A percentile compares a stretch with the other conserved stretches of the same genome.
phyloP scores from a whole-genome alignment of 2,888 invertebrate genomes.

The Busseola fusca region DNA sequence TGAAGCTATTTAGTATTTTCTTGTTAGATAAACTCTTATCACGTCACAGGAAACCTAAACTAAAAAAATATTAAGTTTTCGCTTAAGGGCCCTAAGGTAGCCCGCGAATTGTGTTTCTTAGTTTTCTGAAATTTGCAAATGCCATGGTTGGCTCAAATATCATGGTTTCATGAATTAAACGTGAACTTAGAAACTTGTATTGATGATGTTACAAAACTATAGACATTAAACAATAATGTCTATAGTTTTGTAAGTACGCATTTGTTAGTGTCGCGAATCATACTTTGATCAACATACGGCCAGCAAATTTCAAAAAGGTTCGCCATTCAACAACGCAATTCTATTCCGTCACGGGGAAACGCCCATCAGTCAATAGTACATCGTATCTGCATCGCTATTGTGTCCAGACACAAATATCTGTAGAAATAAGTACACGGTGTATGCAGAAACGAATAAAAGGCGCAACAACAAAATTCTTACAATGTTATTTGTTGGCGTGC shows the following conservation, averaged over 20 bases:
- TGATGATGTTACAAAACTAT: background rate
- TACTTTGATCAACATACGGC: background rate
- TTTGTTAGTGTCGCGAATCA: background rate
- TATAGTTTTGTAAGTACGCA: background rate
- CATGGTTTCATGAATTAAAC: background rate
- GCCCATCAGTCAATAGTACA: slow-evolving; percentile 32
- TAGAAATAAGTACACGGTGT: slow-evolving; percentile 7
- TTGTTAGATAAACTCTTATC: background rate
- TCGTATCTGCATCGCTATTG: slow-evolving; percentile 25
- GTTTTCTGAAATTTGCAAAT: background rate
- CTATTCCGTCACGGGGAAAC: slow-evolving; percentile 31
- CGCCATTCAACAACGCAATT: slow-evolving; percentile 9
- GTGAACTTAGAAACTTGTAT: background rate
- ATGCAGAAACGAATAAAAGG: slow-evolving; percentile 38
- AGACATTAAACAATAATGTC: too few species aligned
- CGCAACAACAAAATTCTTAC: slow-evolving; percentile 37
- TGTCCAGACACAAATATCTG: slow-evolving; percentile 17
- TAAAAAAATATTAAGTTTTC: background rate
- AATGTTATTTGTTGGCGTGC: slow-evolving; percentile 33
- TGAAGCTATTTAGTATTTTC: slow-evolving; percentile 6
- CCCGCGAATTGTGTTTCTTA: background rate
- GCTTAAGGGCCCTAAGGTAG: background rate
- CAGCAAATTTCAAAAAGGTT: background rate
- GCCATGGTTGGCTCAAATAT: background rate
- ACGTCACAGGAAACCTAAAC: slow-evolving; percentile 18